Conservation (phyloP, 2,888 invertebrate genomes). For the Oxystoma pomonae region DNA sequence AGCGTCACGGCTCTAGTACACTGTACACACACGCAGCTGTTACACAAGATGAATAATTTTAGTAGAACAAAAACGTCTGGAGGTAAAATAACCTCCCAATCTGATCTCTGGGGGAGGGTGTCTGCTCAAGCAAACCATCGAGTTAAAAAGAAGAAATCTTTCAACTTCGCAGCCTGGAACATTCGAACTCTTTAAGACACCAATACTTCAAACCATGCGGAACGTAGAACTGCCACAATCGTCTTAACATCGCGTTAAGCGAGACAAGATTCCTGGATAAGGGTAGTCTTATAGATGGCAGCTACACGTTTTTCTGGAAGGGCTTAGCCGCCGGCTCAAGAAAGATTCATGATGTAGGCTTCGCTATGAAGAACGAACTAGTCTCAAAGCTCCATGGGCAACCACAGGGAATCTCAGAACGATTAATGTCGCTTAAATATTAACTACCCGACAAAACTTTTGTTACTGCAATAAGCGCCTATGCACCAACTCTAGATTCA, state of each 20-base stretch:
- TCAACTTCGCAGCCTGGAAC: constrained; percentile 3
- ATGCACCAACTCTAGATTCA: constrained; percentile 2
- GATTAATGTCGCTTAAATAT: neutral
- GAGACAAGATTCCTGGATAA: constrained; percentile 4
- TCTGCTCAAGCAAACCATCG: neutral
- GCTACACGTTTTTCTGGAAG: neutral
- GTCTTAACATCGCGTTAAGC: constrained; percentile 4
- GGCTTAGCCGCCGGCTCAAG: neutral
- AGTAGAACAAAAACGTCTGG: constrained; percentile 4
- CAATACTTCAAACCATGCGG: neutral
- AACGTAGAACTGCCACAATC: constrained; percentile 1
- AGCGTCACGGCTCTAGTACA: neutral
- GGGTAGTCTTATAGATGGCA: neutral
- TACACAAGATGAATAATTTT: constrained; percentile 1
- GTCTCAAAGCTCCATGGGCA: neutral
- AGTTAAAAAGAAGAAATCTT: neutral
- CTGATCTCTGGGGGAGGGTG: constrained; percentile 8
- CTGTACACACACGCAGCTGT: constrained; percentile 6
- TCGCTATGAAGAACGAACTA: neutral
- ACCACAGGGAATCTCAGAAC: neutral
- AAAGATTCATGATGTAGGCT: constrained; percentile 2
- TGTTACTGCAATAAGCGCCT: constrained; percentile 1
- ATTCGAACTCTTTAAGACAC: neutral
- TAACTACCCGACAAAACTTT: constrained; percentile 1
- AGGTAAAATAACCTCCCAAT: constrained; percentile 4